Evolutionary conservation across 2,113 vertebrate genomes (phyloP).

Genomic region (Pachycephala philippinensis): DNA sequence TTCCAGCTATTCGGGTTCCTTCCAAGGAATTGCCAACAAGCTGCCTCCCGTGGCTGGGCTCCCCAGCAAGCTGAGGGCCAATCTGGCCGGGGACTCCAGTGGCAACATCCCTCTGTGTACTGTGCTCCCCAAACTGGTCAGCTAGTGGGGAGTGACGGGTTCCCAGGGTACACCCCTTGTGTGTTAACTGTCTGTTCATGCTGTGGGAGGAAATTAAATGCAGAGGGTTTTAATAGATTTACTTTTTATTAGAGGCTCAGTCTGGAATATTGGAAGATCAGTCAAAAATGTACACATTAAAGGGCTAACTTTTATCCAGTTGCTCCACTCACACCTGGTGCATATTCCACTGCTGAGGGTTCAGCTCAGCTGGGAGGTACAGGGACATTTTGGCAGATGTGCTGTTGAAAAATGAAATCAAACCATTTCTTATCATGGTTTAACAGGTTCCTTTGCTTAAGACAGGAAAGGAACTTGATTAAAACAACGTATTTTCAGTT

Average conservation of each 20-base stretch:
- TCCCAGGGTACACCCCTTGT: not conserved
- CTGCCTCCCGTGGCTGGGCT: slow-evolving; percentile 77
- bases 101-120: slow-evolving; percentile 87
- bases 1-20: slow-evolving; percentile 81
- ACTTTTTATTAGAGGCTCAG: slow-evolving; percentile 54
- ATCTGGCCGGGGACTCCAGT: slow-evolving; percentile 80
- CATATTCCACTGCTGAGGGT: slow-evolving; percentile 28
- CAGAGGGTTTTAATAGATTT: slow-evolving; percentile 37
- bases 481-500: not conserved
- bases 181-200: slow-evolving; percentile 22
- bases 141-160: slow-evolving; percentile 59
- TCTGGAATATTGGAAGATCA: slow-evolving; percentile 20
- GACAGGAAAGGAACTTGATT: not conserved
- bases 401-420: not conserved
- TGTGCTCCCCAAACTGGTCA: slow-evolving; percentile 94
- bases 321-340: slow-evolving; percentile 48
- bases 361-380: slow-evolving; percentile 27
- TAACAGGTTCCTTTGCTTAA: not conserved
- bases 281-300: slow-evolving; percentile 43
- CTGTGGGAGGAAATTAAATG: not conserved
- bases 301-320: slow-evolving; percentile 70
- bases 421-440: not conserved
- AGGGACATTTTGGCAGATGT: not conserved
- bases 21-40: slow-evolving; percentile 86
- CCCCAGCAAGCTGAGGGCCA: slow-evolving; percentile 88